Evolutionary conservation across 1,140 invertebrate species (phyloP), one percentile per base, ranked within the genome.

Genomic region (Stratiolaelaps scimitus): DNA sequence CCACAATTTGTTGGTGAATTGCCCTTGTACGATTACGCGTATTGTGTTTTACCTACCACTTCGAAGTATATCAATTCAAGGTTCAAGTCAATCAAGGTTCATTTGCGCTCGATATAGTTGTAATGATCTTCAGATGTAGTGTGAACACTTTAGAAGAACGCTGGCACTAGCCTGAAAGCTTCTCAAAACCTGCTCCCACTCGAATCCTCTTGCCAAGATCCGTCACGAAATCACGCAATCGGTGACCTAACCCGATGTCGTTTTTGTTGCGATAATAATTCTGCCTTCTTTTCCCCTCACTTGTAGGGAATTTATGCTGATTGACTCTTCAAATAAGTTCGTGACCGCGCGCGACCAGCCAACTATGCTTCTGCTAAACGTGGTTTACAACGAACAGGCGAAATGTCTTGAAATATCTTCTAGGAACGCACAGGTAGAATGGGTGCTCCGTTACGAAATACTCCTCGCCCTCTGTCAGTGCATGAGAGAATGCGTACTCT

Each of bases 351-450:
- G 47, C 20, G 5, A 15, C 20, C 19, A 4, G 15, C 47, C 47
- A 4, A 5, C 47, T 4, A 7, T 48, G 4, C 28, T 15, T 48
- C 47, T 48, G 4, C 53, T 26, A 26, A 26, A 60, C 23, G 2
- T 26, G 1, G 53, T 29, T 17, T 26, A 20, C 53, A 60, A 60
- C 20, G 23, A 26, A 10, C 15, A 26, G 1, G 53, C 15, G 17
- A 60, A 60, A 17, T 60, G 20, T 10, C 15, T 60, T 26, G 53
- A 60, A 26, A 60, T 60, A 20, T 29, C 17, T 34, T 60, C 53
- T 15, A 60, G 26, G 2, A 60, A 60, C 10, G 15, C 53, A 60
- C 26, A 60, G n/a, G 34, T 23, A 26, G 34, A 10, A 10, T 10
- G 34, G 10, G n/a, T n/a, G n/a, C n/a, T n/a, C n/a, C n/a, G n/a